Conservation (phyloP, 1,140 invertebrate genomes). For the Drosophila eugracilis region DNA sequence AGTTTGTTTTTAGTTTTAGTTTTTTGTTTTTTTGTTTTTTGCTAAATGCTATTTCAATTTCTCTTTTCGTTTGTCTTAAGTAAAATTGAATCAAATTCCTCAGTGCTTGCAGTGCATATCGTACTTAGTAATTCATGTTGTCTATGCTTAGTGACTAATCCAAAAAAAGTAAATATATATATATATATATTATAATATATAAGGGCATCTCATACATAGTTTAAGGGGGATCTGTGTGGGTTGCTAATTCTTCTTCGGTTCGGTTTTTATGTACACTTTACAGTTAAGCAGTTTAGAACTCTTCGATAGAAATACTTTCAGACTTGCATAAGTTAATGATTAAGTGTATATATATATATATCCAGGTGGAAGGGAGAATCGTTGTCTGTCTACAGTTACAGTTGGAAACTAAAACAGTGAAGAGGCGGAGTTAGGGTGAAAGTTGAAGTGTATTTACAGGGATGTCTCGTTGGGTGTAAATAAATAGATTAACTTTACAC, state of each 20-base stretch:
- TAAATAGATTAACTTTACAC: constrained; percentile 56
- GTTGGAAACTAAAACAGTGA: neutral
- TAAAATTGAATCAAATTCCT: constrained; percentile 85
- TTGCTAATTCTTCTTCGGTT: constrained; percentile 7
- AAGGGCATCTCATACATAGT: constrained; percentile 19
- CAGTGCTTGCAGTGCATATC: constrained; percentile 85
- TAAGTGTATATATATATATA: constrained; percentile 22
- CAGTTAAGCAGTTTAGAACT: constrained; percentile 76
- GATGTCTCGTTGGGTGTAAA: constrained; percentile 31
- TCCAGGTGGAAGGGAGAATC: constrained; percentile 12
- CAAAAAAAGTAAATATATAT: constrained; percentile 51
- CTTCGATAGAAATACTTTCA: constrained; percentile 80
- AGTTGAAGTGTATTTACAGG: constrained; percentile 23
- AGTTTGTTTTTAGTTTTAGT: neutral
- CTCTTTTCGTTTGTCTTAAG: constrained; percentile 75
- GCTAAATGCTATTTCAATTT: constrained; percentile 70
- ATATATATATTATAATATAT: constrained; percentile 13
- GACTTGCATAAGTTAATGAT: constrained; percentile 66
- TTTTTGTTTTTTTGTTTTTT: constrained; percentile 16
- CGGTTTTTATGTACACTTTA: constrained; percentile 57
- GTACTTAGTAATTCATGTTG: constrained; percentile 62
- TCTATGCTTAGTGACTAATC: constrained; percentile 52
- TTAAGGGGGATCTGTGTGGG: constrained; percentile 5
- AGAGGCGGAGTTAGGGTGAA: neutral
- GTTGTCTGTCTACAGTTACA: constrained; percentile 15